These are phyloP conservation scores for Verasper variegatus DNA, from an alignment of 2,113 vertebrate genomes.

Conservation along the genomic window DNA sequence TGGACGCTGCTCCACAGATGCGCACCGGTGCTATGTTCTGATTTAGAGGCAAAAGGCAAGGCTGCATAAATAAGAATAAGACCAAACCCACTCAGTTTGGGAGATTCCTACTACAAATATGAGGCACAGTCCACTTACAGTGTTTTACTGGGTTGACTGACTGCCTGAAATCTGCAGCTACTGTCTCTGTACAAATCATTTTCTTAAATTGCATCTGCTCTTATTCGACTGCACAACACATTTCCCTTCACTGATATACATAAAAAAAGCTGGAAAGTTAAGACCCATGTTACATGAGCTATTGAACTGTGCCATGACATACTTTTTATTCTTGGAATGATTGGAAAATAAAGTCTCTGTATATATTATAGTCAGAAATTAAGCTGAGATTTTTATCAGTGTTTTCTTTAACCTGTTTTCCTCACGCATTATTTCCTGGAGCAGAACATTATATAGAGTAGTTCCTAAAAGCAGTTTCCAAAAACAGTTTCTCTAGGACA, in stretches of 20 bases:
- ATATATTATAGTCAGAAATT: background rate
- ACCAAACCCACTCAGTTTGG: conserved; percentile 15
- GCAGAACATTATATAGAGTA: conserved; percentile 52
- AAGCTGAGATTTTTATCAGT: conserved; percentile 7
- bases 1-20: too few species aligned
- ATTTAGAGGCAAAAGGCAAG: too few species aligned
- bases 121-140: background rate
- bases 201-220: background rate
- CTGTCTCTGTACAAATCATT: background rate
- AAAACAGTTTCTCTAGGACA: conserved; percentile 77
- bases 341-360: background rate
- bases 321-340: conserved; percentile 2
- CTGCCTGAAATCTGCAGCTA: conserved; percentile 11
- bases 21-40: too few species aligned
- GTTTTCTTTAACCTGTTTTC: conserved; percentile 47
- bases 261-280: background rate
- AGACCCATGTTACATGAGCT: conserved; percentile 2
- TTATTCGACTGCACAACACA: background rate
- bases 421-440: conserved; percentile 52
- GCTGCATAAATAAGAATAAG: background rate
- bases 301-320: conserved; percentile 4
- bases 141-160: background rate
- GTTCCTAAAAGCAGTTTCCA: conserved; percentile 76
- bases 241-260: background rate
- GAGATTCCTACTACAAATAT: conserved; percentile 12